Evolutionary conservation across 2,113 vertebrate genomes (phyloP), one percentile per base, ranked within the genome.

Genomic region (Spea bombifrons): DNA sequence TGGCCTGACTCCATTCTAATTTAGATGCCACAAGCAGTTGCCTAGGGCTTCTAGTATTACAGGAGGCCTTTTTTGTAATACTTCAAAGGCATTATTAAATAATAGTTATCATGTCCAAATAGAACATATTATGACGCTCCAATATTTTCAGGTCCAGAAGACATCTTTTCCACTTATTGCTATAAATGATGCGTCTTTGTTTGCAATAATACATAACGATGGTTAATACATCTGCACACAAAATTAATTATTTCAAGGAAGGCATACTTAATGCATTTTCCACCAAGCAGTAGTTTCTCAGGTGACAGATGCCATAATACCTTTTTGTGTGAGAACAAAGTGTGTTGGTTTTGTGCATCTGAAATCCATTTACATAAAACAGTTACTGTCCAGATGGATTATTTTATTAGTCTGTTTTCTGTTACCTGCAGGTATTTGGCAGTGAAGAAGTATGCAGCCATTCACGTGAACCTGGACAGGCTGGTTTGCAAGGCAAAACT

Each of bases 371-470:
- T 65, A 3, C 12, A 67, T 8, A 71, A 50, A 71, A 12, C 69
- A 67, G 70, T 79, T 66, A 73, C 61, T 73, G 70, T 79, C 77
- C 70, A 79, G 70, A 61, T 79, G 70, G 77, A 73, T 8, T 66
- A 66, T 73, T 74, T 74, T 61, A 74, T 68, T 67, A 57, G 71
- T 66, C 78, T 80, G 78, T 80, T 74, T 72, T 67, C 64, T 74
- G 74, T 80, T 80, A 80, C 78, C 71, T 80, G 71, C 68, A 55
- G 71, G 78, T 74, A 80, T 80, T 80, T 80, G 78, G 78, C 70
- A 80, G 66, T 16, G 71, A 80, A 67, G 30, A 12, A 67, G 50
- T 47, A 49, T 48, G 50, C 48, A 73, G 12, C 61, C 68, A 47
- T 65, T 73, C 55, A 68, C 52, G 44, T 74, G 69, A 74, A 80